These are phyloP conservation scores for Meloidogyne hapla DNA, from an alignment of 1,140 invertebrate species.

Conservation along the genomic window DNA sequence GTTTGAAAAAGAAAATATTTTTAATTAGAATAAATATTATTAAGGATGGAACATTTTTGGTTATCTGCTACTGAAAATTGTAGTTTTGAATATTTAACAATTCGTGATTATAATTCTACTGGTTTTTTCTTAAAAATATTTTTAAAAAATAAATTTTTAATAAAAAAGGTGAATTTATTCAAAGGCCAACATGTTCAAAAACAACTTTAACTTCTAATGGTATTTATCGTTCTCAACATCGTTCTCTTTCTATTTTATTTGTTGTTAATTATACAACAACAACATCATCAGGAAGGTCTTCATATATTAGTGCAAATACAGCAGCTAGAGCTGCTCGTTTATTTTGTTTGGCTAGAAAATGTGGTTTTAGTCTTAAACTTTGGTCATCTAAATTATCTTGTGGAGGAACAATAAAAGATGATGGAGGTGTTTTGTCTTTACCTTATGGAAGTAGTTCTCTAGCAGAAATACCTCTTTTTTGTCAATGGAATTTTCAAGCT, in stretches of 20 bases:
- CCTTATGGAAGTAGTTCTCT: constrained; percentile 41
- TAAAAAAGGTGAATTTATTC: constrained; percentile 31
- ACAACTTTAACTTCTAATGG: constrained; percentile 17
- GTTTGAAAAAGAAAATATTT: constrained; percentile 8
- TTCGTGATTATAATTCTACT: constrained; percentile 54
- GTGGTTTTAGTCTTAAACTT: constrained; percentile 53
- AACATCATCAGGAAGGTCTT: constrained; percentile 39
- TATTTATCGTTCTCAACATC: constrained; percentile 13
- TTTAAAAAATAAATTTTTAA: constrained; percentile 24
- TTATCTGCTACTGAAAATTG: constrained; percentile 49
- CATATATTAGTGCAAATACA: constrained; percentile 30
- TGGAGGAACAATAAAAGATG: constrained; percentile 53
- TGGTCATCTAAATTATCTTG: constrained; percentile 42
- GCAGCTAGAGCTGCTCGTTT: not conserved
- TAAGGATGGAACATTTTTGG: constrained; percentile 23
- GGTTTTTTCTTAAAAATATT: constrained; percentile 28
- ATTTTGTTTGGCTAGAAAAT: constrained; percentile 50
- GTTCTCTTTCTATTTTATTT: constrained; percentile 11
- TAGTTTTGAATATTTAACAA: constrained; percentile 42
- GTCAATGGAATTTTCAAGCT: constrained; percentile 52
- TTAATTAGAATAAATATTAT: not conserved
- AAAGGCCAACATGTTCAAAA: constrained; percentile 36
- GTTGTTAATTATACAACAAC: constrained; percentile 12
- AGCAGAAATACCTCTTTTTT: constrained; percentile 37
- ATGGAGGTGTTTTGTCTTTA: constrained; percentile 43